Base-by-base conservation (phyloP, 2,888 invertebrate species). In the Chirona hameri region DNA sequence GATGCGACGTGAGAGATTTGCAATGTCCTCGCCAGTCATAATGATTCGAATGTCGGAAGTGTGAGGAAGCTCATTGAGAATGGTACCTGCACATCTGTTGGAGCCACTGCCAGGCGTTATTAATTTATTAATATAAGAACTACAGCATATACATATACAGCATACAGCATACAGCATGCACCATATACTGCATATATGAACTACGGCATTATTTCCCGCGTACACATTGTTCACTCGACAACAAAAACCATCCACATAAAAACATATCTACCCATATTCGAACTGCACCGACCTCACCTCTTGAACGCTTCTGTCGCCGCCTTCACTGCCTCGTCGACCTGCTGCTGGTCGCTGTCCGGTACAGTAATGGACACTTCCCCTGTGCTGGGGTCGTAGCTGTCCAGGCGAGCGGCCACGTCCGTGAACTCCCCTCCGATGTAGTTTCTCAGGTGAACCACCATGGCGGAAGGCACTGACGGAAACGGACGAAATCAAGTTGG, bases 261-360 rank as follows among this genome's bases (percentile, higher is more conserved):
- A n/a, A n/a, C 5, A 12, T 9, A 27, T 3, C 48, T 14, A 81
- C 18, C 21, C 10, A 24, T 29, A 29, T 69, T 12, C 12, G n/a
- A 29, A 10, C n/a, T 24, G 65, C 69, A 1, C 12, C 12, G 69
- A 27, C 69, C 76, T 85, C 86, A 90, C 90, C 85, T 85, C 82
- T 86, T 85, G 85, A 90, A 90, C 0, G 90, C 90, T 10, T 84
- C 84, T 69, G 87, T 87, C 0, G 91, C 90, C 1, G 90, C 89
- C 46, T 84, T 82, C 0, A 90, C 89, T 0, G 88, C 89, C 39
- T 84, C 65, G 27, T 87, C 86, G 0, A 87, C 86, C 29, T 86
- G 86, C 21, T 79, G 69, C 60, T 81, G 82, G n/a, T 83, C 82
- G 0, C 84, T 84, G 86, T 90, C 88, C 0, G 90, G 90, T 39